These are phyloP conservation scores for Leguminivora glycinivorella DNA, from an alignment of 1,140 invertebrate genomes.

Conservation along the genomic window DNA sequence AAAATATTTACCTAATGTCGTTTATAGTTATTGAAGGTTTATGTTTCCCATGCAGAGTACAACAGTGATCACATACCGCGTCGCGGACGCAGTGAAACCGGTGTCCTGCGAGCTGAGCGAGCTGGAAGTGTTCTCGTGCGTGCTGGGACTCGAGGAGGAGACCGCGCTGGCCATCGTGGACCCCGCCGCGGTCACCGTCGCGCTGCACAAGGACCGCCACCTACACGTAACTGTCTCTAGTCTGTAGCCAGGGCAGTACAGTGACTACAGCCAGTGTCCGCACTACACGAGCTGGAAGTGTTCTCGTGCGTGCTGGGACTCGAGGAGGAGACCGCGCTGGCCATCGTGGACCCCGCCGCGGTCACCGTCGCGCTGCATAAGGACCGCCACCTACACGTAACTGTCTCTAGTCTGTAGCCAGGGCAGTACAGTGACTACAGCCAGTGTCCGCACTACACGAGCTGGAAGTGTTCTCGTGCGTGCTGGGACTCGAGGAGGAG, in stretches of 20 bases:
- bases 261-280: constrained; percentile 90
- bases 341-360: constrained; percentile 96
- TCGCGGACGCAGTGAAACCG: constrained; percentile 85
- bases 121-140: constrained; percentile 96
- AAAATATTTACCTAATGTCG: too few species aligned
- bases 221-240: constrained; percentile 61
- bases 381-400: constrained; percentile 67
- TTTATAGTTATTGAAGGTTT: too few species aligned
- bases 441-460: constrained; percentile 93
- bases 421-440: constrained; percentile 81
- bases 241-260: constrained; percentile 29
- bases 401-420: neutral
- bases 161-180: constrained; percentile 98
- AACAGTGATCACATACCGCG: constrained; percentile 90
- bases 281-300: constrained; percentile 94
- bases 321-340: constrained; percentile 96
- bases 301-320: constrained; percentile 95
- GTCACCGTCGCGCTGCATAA: constrained; percentile 83
- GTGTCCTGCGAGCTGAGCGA: constrained; percentile 93
- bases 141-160: constrained; percentile 94
- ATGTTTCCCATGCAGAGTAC: constrained; percentile 82
- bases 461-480: constrained; percentile 96
- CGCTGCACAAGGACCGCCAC: constrained; percentile 64
- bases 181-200: constrained; percentile 90
- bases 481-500: constrained; percentile 94